Conservation (phyloP, 2,888 invertebrate species). For the Pollenia labialis region DNA sequence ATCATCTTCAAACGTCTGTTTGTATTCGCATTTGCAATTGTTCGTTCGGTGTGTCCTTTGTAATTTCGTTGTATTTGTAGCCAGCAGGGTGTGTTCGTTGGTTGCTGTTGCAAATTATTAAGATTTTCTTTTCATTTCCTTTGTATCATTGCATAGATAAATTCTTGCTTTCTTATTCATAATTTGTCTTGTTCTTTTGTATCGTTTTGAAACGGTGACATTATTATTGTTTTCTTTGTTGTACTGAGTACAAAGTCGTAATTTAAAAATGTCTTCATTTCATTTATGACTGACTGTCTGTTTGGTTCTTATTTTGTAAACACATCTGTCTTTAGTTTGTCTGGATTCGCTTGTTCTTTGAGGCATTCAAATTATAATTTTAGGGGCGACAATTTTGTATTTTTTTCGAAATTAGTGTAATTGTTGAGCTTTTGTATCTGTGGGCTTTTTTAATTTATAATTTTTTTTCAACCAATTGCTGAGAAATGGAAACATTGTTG, state of each 20-base stretch:
- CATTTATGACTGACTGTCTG: constrained; percentile 39
- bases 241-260: constrained; percentile 5
- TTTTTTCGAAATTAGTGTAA: constrained; percentile 27
- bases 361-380: constrained; percentile 49
- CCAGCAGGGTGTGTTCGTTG: not conserved
- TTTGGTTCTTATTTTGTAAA: not conserved
- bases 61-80: constrained; percentile 29
- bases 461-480: too few species aligned
- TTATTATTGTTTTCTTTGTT: constrained; percentile 1
- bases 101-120: constrained; percentile 51
- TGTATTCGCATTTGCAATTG: constrained; percentile 19
- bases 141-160: constrained; percentile 43
- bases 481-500: too few species aligned
- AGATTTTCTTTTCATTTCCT: constrained; percentile 55
- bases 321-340: constrained; percentile 37
- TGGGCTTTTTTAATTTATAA: not conserved
- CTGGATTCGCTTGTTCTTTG: constrained; percentile 48
- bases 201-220: constrained; percentile 36
- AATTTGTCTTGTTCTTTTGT: constrained; percentile 53
- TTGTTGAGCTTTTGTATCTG: not conserved
- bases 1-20: constrained; percentile 9
- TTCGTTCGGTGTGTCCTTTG: constrained; percentile 37
- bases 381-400: constrained; percentile 2
- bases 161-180: constrained; percentile 51
- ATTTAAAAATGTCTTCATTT: constrained; percentile 47